Evolutionary conservation across 2,113 vertebrate genomes (phyloP).

Genomic region (Eira barbara): DNA sequence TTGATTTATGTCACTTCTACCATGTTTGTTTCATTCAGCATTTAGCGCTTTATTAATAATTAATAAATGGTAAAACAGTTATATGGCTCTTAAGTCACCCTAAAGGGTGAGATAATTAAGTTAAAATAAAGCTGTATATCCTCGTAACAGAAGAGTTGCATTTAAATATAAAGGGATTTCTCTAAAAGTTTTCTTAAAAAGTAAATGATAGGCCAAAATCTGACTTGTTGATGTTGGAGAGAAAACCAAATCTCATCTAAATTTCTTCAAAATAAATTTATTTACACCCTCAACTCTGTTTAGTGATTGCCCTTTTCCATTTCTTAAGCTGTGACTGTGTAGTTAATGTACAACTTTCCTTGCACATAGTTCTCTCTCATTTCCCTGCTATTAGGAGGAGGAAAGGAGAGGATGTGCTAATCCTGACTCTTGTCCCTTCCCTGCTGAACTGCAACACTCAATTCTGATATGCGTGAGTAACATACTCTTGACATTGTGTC

Average conservation of each 20-base stretch:
- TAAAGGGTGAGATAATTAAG: neutral
- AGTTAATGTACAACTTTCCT: neutral
- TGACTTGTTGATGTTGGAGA: neutral
- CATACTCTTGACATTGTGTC: neutral
- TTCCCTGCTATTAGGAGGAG: neutral
- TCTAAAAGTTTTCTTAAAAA: neutral
- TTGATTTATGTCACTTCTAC: neutral
- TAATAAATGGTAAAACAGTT: neutral
- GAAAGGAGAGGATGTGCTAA: rapidly evolving
- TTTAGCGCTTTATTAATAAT: neutral
- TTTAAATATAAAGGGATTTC: neutral
- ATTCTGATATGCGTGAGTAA: neutral
- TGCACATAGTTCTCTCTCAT: neutral
- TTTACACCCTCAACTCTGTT: neutral
- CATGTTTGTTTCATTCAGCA: neutral
- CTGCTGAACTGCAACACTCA: neutral
- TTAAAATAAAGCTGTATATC: neutral
- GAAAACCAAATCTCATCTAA: neutral
- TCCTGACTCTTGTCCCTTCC: neutral
- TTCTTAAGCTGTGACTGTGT: neutral
- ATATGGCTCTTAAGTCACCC: neutral
- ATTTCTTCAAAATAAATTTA: neutral
- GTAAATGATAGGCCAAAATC: neutral
- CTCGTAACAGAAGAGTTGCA: neutral
- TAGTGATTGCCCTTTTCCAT: neutral